Conservation (phyloP, 2,113 vertebrate genomes). For the Sinosuthora webbiana region DNA sequence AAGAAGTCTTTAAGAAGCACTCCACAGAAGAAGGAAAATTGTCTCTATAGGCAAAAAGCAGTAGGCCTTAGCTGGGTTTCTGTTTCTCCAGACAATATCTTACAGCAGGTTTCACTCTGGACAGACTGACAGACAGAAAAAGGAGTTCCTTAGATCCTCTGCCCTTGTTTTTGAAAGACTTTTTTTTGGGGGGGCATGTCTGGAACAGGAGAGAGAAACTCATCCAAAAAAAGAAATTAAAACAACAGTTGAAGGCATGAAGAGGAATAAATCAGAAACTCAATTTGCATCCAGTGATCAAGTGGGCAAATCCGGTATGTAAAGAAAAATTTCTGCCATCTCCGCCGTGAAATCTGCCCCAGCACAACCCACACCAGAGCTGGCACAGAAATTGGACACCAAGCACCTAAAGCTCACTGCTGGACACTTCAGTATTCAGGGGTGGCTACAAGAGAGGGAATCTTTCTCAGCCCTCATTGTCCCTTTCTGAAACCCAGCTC, state of each 20-base stretch:
- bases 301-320: background rate
- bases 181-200: background rate
- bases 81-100: background rate
- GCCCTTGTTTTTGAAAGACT: background rate
- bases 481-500: background rate
- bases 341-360: background rate
- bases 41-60: background rate
- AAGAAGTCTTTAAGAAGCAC: background rate
- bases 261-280: constrained; percentile 21
- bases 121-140: background rate
- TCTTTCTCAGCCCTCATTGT: background rate
- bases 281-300: constrained; percentile 17
- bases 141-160: background rate
- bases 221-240: background rate
- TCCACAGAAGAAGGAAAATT: background rate
- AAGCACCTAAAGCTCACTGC: background rate
- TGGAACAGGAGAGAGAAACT: background rate
- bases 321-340: background rate
- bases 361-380: background rate
- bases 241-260: background rate
- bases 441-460: background rate
- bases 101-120: background rate
- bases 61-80: background rate
- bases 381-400: accelerated
- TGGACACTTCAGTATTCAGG: background rate